phyloP scores from a whole-genome alignment of 1,140 invertebrate species.

The Philaenus spumarius region DNA sequence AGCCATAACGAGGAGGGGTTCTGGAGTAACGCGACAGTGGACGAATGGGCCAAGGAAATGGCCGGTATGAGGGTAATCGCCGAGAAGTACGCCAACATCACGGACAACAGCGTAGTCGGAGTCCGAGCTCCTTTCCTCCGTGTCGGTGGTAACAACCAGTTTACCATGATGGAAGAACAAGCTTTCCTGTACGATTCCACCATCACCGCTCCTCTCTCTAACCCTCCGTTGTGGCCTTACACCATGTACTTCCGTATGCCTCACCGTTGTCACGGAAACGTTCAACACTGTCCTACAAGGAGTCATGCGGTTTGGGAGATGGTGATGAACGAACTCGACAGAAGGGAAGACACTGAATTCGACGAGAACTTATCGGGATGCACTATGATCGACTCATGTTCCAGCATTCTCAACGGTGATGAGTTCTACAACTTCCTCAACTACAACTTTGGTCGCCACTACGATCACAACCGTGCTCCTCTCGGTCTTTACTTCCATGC shows the following conservation, averaged over 20 bases:
- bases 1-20: slow-evolving; percentile 89
- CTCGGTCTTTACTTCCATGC: slow-evolving; percentile 93
- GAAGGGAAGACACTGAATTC: slow-evolving; percentile 83
- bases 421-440: slow-evolving; percentile 95
- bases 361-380: slow-evolving; percentile 90
- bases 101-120: slow-evolving; percentile 90
- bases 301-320: slow-evolving; percentile 94
- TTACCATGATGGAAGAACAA: slow-evolving; percentile 97
- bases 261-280: slow-evolving; percentile 87
- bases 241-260: slow-evolving; percentile 98
- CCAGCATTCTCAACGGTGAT: slow-evolving; percentile 85
- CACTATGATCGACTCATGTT: slow-evolving; percentile 95
- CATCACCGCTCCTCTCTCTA: slow-evolving; percentile 86
- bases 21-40: slow-evolving; percentile 89
- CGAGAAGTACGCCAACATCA: slow-evolving; percentile 88
- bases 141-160: slow-evolving; percentile 94
- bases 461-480: slow-evolving; percentile 88
- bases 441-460: slow-evolving; percentile 93
- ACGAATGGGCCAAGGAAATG: slow-evolving; percentile 96
- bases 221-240: slow-evolving; percentile 93
- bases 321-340: slow-evolving; percentile 95
- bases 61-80: slow-evolving; percentile 89
- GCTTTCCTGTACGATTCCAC: slow-evolving; percentile 94
- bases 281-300: slow-evolving; percentile 87
- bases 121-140: slow-evolving; percentile 87